Evolutionary conservation across 2,888 invertebrate genomes (phyloP).

Genomic region (Amblyjoppa fuscipennis): DNA sequence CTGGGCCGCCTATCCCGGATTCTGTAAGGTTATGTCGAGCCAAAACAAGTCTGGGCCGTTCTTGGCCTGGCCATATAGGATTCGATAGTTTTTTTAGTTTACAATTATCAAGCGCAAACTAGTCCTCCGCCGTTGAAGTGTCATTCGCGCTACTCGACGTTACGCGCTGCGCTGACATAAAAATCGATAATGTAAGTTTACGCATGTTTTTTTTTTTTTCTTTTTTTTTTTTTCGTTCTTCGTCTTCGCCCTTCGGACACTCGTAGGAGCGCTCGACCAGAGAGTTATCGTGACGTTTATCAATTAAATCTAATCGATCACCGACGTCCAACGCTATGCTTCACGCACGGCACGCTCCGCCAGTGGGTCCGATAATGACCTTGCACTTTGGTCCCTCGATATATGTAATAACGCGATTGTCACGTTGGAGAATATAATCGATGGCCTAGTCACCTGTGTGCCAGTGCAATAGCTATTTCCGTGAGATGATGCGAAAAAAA

Average conservation of each 20-base stretch:
- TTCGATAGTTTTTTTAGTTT: conserved; percentile 51
- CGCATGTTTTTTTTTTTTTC: conserved; percentile 11
- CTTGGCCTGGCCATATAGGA: conserved; percentile 67
- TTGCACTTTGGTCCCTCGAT: conserved; percentile 69
- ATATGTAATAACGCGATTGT: conserved; percentile 51
- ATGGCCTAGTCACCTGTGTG: conserved; percentile 48
- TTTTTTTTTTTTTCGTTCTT: neutral
- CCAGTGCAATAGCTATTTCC: conserved; percentile 44
- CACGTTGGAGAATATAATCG: conserved; percentile 62
- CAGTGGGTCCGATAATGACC: conserved; percentile 64
- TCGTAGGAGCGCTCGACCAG: neutral
- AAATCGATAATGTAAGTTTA: conserved; percentile 64
- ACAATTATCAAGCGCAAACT: neutral
- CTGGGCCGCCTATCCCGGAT: conserved; percentile 52
- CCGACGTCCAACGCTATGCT: conserved; percentile 42
- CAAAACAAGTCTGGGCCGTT: conserved; percentile 68
- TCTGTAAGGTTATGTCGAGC: conserved; percentile 70
- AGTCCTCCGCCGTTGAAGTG: conserved; percentile 25
- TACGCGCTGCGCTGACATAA: conserved; percentile 12
- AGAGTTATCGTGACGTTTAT: conserved; percentile 58
- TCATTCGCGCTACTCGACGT: conserved; percentile 9
- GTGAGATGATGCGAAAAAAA: conserved; percentile 23
- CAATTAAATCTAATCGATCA: conserved; percentile 67
- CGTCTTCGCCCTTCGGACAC: neutral
- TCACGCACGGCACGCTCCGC: conserved; percentile 25